Evolutionary conservation across 2,888 invertebrate species (phyloP), one percentile per base, ranked within the genome.

Genomic region (Caenorhabditis afra): DNA sequence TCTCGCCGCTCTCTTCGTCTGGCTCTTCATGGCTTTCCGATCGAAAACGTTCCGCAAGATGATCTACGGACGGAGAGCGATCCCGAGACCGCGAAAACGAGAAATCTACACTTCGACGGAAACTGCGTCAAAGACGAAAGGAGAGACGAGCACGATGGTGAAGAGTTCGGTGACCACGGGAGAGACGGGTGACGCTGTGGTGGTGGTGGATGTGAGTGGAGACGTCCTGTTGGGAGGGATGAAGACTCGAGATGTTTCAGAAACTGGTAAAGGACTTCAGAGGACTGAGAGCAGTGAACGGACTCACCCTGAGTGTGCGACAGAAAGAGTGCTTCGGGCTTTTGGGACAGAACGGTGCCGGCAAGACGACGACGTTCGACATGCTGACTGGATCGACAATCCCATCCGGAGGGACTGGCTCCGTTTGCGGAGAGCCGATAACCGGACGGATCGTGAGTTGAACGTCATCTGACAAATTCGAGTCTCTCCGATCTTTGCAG

Each of bases 361-460:
- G 88, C 22, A 88, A 88, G 59, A 88, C 88, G 14, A 83, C 88
- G 1, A 85, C 88, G 7, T 88, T 88, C 71, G 81, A 87, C 58
- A 88, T 88, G 49, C 57, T 89, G 14, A 87, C 88, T 5, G 88
- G 82, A 29, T 44, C 68, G 18, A 39, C 65, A 12, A 47, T 83
- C 7, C 71, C 86, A 0, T 70, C 76, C 8, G 53, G 75, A 35
- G 88, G 88, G 22, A 35, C 52, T n/a, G 88, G 85, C 1, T 57
- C 68, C 0, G 74, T 88, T 35, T 71, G 59, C 20, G 84, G 85
- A 29, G 66, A 79, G 12, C 76, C 84, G 37, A 82, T 87, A 23
- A 71, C 58, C 18, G 45, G 61, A 39, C 35, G 62, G 12, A 52
- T 64, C 16, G 81, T 79, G 10, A 10, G 52, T 35, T 20, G 14